Evolutionary conservation across 1,140 invertebrate genomes (phyloP), one percentile per base, ranked within the genome.

Genomic region (Pseudomyrmex flavicornis): DNA sequence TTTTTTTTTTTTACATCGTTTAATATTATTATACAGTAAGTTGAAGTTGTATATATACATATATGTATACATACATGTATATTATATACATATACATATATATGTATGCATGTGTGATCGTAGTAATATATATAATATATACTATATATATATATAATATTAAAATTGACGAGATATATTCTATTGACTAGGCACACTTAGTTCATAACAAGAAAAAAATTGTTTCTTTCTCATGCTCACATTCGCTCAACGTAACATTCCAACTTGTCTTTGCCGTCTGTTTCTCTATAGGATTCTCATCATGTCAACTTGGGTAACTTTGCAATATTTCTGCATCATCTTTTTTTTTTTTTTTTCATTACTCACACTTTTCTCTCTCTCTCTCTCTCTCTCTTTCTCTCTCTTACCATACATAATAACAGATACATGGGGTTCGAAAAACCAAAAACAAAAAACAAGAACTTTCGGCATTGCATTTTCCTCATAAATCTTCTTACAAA

Each of bases 111-210:
- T 35, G 35, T 35, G 35, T 35, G 35, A 91, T 92, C 88, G 90
- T 92, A 93, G 92, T 93, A 93, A 92, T 91, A 92, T 93, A 88
- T 88, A 90, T 88, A 86, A 91, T 92, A 91, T 90, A 91, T 90
- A 87, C 35, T 35, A 35, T 35, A 90, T 91, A 90, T 91, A 90
- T 93, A 91, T 93, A 88, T 90, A 90, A 91, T 91, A 92, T 93
- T 94, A 93, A 94, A 94, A 94, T 94, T 94, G 94, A 94, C 94
- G 90, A 92, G 92, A 94, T 94, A 93, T 94, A 94, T 93, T 94
- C 93, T 94, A 94, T 94, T 94, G 92, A 94, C 94, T 94, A 94
- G 94, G 93, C 94, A 94, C 94, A 94, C 93, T 94, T 94, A 94
- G 93, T 94, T 94, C 90, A 93, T 94, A 94, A 94, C 93, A 94